Percentiles rank a stretch among this genome's conserved stretches.
Evolutionary conservation across 2,113 vertebrate species (phyloP).

Genomic region (Mola mola): DNA sequence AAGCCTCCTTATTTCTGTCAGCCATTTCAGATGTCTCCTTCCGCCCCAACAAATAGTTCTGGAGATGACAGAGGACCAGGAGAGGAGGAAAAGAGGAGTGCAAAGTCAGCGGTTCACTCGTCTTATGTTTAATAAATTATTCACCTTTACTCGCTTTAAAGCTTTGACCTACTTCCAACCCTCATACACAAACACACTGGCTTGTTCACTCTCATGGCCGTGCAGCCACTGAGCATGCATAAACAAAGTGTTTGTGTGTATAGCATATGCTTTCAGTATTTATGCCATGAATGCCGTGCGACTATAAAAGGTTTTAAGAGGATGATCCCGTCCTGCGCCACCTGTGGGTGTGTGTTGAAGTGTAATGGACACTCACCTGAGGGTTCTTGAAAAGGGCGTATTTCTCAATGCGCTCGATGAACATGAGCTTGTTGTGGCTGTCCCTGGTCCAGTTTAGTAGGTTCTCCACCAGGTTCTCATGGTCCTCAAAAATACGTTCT

Average conservation of each 20-base stretch:
- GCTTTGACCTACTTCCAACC: constrained; percentile 72
- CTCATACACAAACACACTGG: constrained; percentile 49
- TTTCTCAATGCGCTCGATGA: constrained; percentile 97
- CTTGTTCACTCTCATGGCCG: constrained; percentile 15
- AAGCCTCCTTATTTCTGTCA: constrained; percentile 96
- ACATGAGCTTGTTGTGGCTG: constrained; percentile 98
- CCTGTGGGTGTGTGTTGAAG: not conserved
- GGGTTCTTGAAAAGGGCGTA: constrained; percentile 98
- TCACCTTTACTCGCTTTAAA: constrained; percentile 61
- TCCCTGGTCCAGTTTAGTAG: constrained; percentile 98
- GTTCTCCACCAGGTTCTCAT: constrained; percentile 98
- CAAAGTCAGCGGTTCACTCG: constrained; percentile 35
- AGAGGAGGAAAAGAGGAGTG: not conserved
- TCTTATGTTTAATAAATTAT: constrained; percentile 72
- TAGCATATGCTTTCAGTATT: constrained; percentile 4
- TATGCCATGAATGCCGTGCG: not conserved
- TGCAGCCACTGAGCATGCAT: constrained; percentile 43
- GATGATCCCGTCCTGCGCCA: not conserved
- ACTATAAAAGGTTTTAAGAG: not conserved
- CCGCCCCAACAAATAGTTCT: constrained; percentile 97
- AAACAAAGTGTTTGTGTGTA: constrained; percentile 43
- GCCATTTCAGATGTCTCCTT: constrained; percentile 98
- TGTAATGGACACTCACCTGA: constrained; percentile 80
- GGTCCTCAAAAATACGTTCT: constrained; percentile 98
- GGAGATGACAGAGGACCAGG: constrained; percentile 36